Percentiles rank a stretch among this genome's conserved stretches.
phyloP scores from a whole-genome alignment of 2,113 vertebrate species.

The Callorhinus ursinus region DNA sequence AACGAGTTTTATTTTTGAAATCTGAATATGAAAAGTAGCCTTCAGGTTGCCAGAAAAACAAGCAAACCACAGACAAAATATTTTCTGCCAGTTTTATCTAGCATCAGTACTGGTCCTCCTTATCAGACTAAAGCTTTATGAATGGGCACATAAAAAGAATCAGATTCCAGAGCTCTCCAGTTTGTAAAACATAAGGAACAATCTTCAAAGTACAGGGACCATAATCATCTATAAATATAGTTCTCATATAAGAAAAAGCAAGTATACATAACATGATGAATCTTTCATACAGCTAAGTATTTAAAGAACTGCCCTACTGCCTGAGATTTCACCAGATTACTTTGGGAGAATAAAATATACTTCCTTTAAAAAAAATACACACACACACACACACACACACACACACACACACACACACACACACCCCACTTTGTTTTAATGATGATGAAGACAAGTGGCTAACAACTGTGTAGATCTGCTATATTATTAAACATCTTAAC shows the following conservation, averaged over 20 bases:
- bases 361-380: not conserved
- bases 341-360: slow-evolving; percentile 17
- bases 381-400: not conserved
- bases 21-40: not conserved
- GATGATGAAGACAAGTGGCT: not conserved
- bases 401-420: not conserved
- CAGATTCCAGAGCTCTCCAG: not conserved
- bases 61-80: not conserved
- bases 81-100: not conserved
- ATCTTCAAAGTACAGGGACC: not conserved
- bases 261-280: not conserved
- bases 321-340: not conserved
- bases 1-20: slow-evolving; percentile 47
- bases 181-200: not conserved
- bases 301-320: not conserved
- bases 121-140: not conserved
- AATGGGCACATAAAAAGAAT: not conserved
- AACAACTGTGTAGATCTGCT: not conserved
- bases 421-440: not conserved
- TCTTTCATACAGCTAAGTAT: not conserved
- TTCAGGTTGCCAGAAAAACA: not conserved
- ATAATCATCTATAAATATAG: not conserved
- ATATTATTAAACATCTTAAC: slow-evolving; percentile 3
- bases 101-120: not conserved
- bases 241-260: not conserved